A percentile compares a stretch with the other conserved stretches of the same genome.
These are phyloP conservation scores for Trachelus troglodyta DNA, from an alignment of 2,888 invertebrate genomes.

Conservation along the genomic window DNA sequence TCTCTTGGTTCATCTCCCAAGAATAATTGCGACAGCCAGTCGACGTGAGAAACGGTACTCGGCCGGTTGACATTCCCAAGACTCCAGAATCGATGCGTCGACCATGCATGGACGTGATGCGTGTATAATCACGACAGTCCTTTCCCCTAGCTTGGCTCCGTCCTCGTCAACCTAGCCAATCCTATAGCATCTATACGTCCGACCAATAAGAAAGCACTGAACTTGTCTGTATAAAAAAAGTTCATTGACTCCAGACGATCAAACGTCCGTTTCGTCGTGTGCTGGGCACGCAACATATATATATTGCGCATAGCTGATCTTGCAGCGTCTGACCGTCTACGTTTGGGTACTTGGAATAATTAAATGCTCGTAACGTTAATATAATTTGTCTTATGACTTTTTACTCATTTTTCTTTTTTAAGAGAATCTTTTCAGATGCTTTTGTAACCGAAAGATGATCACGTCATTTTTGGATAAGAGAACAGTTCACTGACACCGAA, in stretches of 20 bases:
- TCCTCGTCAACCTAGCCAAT: not conserved
- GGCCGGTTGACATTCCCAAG: constrained; percentile 53
- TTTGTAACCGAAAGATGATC: not conserved
- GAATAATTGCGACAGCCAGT: constrained; percentile 32
- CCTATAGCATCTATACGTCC: not conserved
- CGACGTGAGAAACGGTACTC: constrained; percentile 49
- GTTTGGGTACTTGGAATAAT: not conserved
- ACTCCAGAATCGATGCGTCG: constrained; percentile 30
- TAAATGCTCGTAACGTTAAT: not conserved
- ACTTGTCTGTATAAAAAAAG: not conserved
- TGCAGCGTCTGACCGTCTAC: not conserved
- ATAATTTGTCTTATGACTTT: not conserved
- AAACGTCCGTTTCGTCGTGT: not conserved
- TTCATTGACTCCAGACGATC: not conserved
- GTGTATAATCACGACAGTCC: constrained; percentile 36
- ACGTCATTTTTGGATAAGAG: constrained; percentile 14
- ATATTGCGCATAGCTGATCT: not conserved
- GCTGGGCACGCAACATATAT: not conserved
- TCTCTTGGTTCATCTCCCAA: not conserved
- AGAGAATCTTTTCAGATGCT: not conserved
- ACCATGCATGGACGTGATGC: constrained; percentile 44
- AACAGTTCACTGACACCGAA: constrained; percentile 38
- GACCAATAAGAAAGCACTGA: not conserved
- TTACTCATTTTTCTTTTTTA: no score
- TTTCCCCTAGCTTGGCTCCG: not conserved